Evolutionary conservation across 2,888 invertebrate genomes (phyloP).

Genomic region (Eupithecia abbreviata): DNA sequence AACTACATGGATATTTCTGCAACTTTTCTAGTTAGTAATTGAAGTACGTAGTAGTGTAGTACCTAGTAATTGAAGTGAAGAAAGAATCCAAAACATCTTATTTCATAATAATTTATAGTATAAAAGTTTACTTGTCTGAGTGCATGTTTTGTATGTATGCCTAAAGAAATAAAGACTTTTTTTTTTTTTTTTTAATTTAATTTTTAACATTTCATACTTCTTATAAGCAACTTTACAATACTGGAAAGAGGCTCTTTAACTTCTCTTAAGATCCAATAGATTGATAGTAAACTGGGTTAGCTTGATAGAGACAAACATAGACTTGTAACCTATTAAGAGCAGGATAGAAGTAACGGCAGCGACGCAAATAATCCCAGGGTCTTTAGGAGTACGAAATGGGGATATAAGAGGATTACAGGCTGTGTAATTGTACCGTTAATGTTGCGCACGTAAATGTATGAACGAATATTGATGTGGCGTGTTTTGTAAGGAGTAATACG

Average conservation of each 20-base stretch:
- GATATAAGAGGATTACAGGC: slow-evolving; percentile 4
- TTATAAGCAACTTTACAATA: background rate
- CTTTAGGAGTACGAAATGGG: background rate
- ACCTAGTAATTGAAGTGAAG: too few relatives aligned
- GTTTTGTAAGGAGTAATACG: background rate
- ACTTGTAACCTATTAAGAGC: background rate
- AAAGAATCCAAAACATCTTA: too few relatives aligned
- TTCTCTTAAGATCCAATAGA: background rate
- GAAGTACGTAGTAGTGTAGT: too few relatives aligned
- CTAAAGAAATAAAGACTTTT: too few relatives aligned
- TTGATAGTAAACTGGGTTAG: background rate
- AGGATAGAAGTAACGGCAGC: background rate
- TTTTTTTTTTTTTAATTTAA: background rate
- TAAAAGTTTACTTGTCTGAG: too few relatives aligned
- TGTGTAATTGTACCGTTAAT: background rate
- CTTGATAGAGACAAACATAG: background rate
- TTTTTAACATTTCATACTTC: background rate
- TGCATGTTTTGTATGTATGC: too few relatives aligned
- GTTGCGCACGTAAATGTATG: background rate
- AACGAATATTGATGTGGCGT: background rate
- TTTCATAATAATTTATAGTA: too few relatives aligned
- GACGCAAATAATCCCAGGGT: slow-evolving; percentile 4
- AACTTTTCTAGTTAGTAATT: too few relatives aligned
- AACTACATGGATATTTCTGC: too few relatives aligned
- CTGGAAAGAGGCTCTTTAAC: background rate